Evolutionary conservation across 2,888 invertebrate species (phyloP), one percentile per base, ranked within the genome.

Genomic region (Athalia circularis): DNA sequence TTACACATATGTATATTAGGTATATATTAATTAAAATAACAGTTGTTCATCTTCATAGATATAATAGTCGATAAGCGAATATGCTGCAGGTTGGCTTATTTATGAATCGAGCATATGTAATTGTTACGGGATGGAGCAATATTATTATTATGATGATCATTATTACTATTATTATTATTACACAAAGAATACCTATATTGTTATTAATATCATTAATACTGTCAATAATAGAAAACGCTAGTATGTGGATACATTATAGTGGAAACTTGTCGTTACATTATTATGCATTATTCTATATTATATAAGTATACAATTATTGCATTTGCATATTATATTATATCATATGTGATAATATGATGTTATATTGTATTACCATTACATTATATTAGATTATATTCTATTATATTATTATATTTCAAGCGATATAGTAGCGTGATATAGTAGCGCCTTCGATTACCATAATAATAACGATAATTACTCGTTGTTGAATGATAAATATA

Each of bases 41-140:
- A 54, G 11, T 65, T 48, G 65, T 8, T 65, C 43, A 45, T 43
- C 13, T 65, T 43, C 65, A 65, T 65, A 65, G 15, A 65, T 65
- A 70, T 59, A 59, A 13, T 59, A 59, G 64, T 43, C 64, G 47
- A 64, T 64, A 64, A 67, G 43, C 67, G 67, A 11, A 29, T 29
- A 29, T 29, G 29, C 15, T 76, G 64, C 76, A 65, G 65, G 45
- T 15, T 68, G 43, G 77, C 67, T 77, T 77, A 67, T 68, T 68
- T 68, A 77, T 47, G 67, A 68, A 59, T 77, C 13, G 45, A 68
- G 67, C 54, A 67, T 77, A 29, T 77, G 67, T 77, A 68, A 77
- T 54, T 54, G 68, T 29, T 29, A 29, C 67, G 52, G 77, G 62
- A 77, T 72, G 77, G 77, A 77, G 77, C 77, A 77, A 77, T 77